A percentile compares a stretch with the other conserved stretches of the same genome.
Evolutionary conservation across 1,140 invertebrate genomes (phyloP).

Genomic region (Eupristina koningsbergeri): DNA sequence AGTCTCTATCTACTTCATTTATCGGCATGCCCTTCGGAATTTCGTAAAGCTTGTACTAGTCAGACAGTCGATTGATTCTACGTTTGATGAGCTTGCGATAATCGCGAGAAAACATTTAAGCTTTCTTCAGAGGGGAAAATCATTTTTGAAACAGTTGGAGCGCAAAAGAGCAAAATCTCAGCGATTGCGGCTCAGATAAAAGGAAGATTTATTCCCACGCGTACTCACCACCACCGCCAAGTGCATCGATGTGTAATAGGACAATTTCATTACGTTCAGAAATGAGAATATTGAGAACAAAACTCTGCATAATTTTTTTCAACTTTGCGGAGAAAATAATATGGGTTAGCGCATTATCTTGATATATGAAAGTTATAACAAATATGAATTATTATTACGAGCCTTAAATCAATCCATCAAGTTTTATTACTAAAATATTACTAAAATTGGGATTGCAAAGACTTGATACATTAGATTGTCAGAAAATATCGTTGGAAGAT

Average conservation of each 20-base stretch:
- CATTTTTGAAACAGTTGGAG: background rate
- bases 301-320: constrained; percentile 23
- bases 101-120: constrained; percentile 22
- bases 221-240: too few relatives aligned
- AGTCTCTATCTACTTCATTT: background rate
- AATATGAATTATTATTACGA: background rate
- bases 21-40: background rate
- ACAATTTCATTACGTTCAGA: constrained; percentile 41
- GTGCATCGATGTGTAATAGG: constrained; percentile 17
- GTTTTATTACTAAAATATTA: background rate
- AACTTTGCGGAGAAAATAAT: background rate
- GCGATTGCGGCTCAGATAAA: constrained; percentile 23
- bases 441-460: too few relatives aligned
- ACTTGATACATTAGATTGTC: too few relatives aligned
- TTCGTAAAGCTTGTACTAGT: background rate
- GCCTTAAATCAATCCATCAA: background rate
- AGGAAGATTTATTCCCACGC: constrained; percentile 42
- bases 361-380: background rate
- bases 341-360: background rate
- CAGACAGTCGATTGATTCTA: constrained; percentile 18
- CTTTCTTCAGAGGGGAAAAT: constrained; percentile 35
- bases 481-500: too few relatives aligned
- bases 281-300: constrained; percentile 34
- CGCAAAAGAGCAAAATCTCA: constrained; percentile 33
- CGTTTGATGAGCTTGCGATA: constrained; percentile 4